Evolutionary conservation across 2,888 invertebrate species (phyloP).

Genomic region (Epirrhoe tristata): DNA sequence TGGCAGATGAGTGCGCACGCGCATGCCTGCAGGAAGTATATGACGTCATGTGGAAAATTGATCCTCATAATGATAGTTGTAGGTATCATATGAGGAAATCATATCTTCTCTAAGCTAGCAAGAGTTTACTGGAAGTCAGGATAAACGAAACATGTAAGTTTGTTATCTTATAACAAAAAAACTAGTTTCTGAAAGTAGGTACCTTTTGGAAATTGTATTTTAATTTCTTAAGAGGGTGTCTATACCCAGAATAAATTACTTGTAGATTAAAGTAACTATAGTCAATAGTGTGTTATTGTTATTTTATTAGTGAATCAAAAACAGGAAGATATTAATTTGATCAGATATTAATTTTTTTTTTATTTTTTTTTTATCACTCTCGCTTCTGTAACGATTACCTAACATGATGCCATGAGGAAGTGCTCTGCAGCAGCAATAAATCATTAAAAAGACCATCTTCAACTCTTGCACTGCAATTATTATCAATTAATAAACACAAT

Average conservation of each 20-base stretch:
- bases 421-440: constrained; percentile 11
- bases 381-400: constrained; percentile 11
- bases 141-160: too few species aligned
- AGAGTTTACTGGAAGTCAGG: too few species aligned
- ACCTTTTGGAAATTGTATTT: neutral
- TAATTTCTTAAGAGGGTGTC: too few species aligned
- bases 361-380: constrained; percentile 2
- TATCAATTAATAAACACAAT: constrained; percentile 23
- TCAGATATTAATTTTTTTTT: too few species aligned
- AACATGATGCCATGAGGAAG: constrained; percentile 23
- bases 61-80: neutral
- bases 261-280: neutral
- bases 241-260: neutral
- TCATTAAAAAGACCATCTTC: constrained; percentile 16
- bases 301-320: neutral
- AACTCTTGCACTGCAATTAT: constrained; percentile 15
- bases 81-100: neutral
- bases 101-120: neutral
- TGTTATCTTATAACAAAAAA: too few species aligned
- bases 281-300: neutral
- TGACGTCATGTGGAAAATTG: neutral
- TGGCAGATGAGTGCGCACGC: constrained; percentile 1
- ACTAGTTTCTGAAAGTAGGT: too few species aligned
- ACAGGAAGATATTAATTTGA: neutral
- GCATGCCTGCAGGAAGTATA: neutral